These are phyloP conservation scores for Mycalesis mineus DNA, from an alignment of 2,888 invertebrate species.

Conservation along the genomic window DNA sequence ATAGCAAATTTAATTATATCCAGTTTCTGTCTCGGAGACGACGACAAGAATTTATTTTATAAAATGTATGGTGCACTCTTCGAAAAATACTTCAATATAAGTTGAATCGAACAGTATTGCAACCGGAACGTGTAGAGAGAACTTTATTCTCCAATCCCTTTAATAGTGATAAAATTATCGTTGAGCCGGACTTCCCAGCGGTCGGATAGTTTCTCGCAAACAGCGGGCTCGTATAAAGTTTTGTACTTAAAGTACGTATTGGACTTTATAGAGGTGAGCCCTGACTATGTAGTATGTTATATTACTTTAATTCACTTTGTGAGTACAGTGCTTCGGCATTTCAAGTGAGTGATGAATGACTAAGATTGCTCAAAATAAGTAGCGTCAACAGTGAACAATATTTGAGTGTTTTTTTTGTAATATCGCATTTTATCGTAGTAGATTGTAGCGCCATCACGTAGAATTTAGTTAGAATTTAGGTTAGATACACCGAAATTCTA, in stretches of 20 bases:
- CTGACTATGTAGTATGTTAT: not conserved
- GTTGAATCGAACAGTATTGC: not conserved
- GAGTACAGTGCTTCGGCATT: not conserved
- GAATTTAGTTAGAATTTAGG: too few species aligned
- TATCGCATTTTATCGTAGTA: too few species aligned
- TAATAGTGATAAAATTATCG: constrained; percentile 17
- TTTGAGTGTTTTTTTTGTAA: too few species aligned
- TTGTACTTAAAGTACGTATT: constrained; percentile 5
- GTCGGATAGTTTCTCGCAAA: constrained; percentile 8
- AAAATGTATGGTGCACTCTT: too few species aligned
- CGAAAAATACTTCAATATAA: too few species aligned
- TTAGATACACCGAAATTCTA: too few species aligned
- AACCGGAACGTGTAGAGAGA: not conserved
- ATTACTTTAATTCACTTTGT: not conserved
- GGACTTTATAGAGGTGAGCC: constrained; percentile 3
- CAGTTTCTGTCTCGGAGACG: too few species aligned
- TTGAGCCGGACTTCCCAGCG: constrained; percentile 12
- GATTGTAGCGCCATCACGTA: too few species aligned
- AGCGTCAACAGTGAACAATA: too few species aligned
- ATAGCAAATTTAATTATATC: too few species aligned
- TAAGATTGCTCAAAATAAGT: not conserved
- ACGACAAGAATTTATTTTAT: too few species aligned
- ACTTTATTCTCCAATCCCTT: constrained; percentile 1
- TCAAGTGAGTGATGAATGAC: not conserved
- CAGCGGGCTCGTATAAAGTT: not conserved